A percentile compares a stretch with the other conserved stretches of the same genome.
Conservation (phyloP, 2,113 vertebrate genomes). For the Procavia capensis region DNA sequence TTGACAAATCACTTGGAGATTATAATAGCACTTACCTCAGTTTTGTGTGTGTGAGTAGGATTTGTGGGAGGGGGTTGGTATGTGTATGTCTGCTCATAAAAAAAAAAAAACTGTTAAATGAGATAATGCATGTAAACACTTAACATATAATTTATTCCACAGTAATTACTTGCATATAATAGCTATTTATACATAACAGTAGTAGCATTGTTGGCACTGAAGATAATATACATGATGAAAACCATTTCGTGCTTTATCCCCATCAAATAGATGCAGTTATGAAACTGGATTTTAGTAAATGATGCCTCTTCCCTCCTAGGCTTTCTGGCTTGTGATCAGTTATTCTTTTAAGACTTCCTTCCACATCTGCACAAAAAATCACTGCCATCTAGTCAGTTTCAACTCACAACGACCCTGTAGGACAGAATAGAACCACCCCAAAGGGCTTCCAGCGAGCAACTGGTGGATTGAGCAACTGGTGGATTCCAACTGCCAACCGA, state of each 20-base stretch:
- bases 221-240: not conserved
- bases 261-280: not conserved
- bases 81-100: too few relatives aligned
- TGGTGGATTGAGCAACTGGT: too few relatives aligned
- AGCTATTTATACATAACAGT: not conserved
- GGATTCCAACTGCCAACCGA: too few relatives aligned
- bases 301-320: not conserved
- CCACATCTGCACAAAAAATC: too few relatives aligned
- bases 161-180: slow-evolving; percentile 13
- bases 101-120: not conserved
- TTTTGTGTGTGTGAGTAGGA: not conserved
- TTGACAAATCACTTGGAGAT: not conserved
- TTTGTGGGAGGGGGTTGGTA: not conserved
- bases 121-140: not conserved
- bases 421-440: too few relatives aligned
- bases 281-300: slow-evolving; percentile 2
- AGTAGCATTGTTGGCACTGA: not conserved
- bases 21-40: not conserved
- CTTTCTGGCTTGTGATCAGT: slow-evolving; percentile 10
- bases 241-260: rapidly evolving
- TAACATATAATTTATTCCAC: not conserved
- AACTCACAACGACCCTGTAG: too few relatives aligned
- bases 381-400: too few relatives aligned
- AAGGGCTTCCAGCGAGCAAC: too few relatives aligned
- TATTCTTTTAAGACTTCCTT: not conserved